Conservation (phyloP, 2,888 invertebrate genomes). For the Eristalis arbustorum region DNA sequence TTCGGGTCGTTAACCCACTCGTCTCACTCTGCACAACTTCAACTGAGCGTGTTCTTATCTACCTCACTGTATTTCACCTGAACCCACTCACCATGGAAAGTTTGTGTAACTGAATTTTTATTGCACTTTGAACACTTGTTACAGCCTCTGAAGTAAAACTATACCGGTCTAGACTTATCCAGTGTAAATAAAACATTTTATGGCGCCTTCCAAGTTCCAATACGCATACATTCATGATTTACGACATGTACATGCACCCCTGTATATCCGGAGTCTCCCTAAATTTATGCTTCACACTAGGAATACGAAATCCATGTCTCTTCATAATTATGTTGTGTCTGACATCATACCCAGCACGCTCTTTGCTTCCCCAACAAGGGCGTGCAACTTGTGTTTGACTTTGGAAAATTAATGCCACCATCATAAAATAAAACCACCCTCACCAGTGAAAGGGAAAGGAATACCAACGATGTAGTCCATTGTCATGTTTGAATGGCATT, state of each 20-base stretch:
- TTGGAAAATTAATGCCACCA: slow-evolving; percentile 3
- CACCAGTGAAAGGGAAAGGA: slow-evolving; percentile 10
- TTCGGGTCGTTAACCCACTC: no score
- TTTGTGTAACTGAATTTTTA: not conserved
- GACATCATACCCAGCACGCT: slow-evolving; percentile 42
- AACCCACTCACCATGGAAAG: not conserved
- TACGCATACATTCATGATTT: not conserved
- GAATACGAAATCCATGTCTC: not conserved
- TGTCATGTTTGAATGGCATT: slow-evolving; percentile 37
- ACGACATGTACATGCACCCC: not conserved
- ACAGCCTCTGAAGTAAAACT: not conserved
- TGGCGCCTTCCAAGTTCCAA: slow-evolving; percentile 35
- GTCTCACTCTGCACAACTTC: no score
- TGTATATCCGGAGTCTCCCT: not conserved
- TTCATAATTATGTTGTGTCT: slow-evolving; percentile 4
- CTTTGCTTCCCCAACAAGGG: not conserved
- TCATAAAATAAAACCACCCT: slow-evolving; percentile 37
- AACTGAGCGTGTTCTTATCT: not conserved
- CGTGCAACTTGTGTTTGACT: slow-evolving; percentile 18
- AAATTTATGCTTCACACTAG: not conserved
- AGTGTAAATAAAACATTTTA: not conserved
- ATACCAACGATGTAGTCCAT: slow-evolving; percentile 21
- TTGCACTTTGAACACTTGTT: not conserved
- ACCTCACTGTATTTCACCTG: not conserved
- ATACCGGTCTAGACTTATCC: slow-evolving; percentile 7